Evolutionary conservation across 2,888 invertebrate species (phyloP).

Genomic region (Tipula vernalis): DNA sequence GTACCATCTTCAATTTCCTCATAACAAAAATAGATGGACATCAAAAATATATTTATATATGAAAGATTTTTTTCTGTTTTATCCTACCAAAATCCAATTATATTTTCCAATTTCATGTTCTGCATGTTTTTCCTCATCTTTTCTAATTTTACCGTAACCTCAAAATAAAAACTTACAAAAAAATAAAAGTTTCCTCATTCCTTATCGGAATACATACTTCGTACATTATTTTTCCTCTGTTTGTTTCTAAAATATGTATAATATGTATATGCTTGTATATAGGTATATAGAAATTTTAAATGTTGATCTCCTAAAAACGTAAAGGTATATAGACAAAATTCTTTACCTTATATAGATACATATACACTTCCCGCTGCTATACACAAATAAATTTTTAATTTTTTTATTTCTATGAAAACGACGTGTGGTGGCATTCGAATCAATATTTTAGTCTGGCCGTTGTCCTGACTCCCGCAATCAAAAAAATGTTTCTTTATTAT

Average conservation of each 20-base stretch:
- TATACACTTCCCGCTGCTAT: background rate
- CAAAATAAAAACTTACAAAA: background rate
- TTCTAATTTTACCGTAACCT: background rate
- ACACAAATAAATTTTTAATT: background rate
- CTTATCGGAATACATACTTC: background rate
- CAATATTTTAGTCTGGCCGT: conserved; percentile 16
- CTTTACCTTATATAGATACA: background rate
- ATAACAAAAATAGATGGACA: conserved; percentile 5
- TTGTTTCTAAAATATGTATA: background rate
- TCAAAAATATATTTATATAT: background rate
- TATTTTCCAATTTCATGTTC: conserved; percentile 6
- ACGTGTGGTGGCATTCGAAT: conserved; percentile 12
- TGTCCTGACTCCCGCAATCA: conserved; percentile 14
- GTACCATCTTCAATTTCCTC: background rate
- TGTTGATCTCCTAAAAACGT: background rate
- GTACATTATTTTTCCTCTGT: background rate
- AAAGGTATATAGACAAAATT: background rate
- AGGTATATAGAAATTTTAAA: background rate
- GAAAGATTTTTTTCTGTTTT: background rate
- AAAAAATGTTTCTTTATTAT: background rate
- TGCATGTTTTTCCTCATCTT: background rate
- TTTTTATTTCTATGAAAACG: background rate
- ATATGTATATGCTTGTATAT: background rate
- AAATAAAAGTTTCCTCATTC: background rate
- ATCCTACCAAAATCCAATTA: conserved; percentile 5